These are phyloP conservation scores for Penaeus chinensis DNA, from an alignment of 1,140 invertebrate genomes.

Conservation along the genomic window DNA sequence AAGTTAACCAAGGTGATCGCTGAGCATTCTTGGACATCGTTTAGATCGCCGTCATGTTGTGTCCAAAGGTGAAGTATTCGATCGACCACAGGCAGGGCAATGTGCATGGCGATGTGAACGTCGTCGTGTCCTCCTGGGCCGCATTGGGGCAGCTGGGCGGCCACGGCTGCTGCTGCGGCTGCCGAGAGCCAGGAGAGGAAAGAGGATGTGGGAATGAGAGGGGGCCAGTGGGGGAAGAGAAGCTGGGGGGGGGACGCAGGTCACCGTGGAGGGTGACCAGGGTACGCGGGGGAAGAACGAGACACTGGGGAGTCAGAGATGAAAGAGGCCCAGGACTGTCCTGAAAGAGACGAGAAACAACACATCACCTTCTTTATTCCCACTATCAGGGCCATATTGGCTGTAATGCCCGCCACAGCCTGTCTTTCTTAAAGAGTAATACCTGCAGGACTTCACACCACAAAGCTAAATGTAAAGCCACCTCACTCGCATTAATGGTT, in stretches of 20 bases:
- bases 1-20: conserved; percentile 52
- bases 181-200: conserved; percentile 49
- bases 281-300: conserved; percentile 64
- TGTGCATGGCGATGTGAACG: conserved; percentile 62
- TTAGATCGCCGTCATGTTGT: conserved; percentile 64
- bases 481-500: conserved; percentile 52
- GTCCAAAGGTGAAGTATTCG: conserved; percentile 64
- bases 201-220: conserved; percentile 58
- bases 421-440: conserved; percentile 53
- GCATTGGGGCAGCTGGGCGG: conserved; percentile 54
- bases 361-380: conserved; percentile 62
- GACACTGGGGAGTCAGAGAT: conserved; percentile 63
- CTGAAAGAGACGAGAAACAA: conserved; percentile 63
- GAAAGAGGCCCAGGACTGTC: conserved; percentile 62
- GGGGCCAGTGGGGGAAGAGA: conserved; percentile 60
- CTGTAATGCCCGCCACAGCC: conserved; percentile 47
- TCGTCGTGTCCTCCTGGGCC: conserved; percentile 59
- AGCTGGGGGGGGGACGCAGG: conserved; percentile 62
- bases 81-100: conserved; percentile 63
- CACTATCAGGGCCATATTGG: conserved; percentile 55
- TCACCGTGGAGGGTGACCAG: conserved; percentile 63
- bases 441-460: conserved; percentile 52
- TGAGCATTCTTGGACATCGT: conserved; percentile 63
- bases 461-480: conserved; percentile 56
- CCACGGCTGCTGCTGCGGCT: conserved; percentile 45